Evolutionary conservation across 2,113 vertebrate species (phyloP), one percentile per base, ranked within the genome.

Genomic region (Aythya baeri): DNA sequence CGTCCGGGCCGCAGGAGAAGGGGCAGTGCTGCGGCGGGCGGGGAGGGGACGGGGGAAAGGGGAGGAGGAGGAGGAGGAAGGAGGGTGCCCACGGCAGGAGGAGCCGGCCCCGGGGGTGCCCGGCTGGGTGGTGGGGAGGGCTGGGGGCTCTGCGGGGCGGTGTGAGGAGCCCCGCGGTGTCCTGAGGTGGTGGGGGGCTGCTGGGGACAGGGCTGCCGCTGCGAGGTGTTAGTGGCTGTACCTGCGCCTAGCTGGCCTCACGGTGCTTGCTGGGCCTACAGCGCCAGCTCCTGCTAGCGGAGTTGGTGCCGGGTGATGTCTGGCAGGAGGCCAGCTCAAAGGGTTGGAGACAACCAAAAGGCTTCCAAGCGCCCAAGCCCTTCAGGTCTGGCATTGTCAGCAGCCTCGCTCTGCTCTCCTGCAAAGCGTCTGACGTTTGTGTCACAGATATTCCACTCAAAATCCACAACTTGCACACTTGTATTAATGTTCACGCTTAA

Each of bases 291-390:
- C 43, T 52, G 31, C 62, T 59, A 77, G 20, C 46, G 10, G 66
- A 68, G 41, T 12, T 23, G 41, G n/a, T n/a, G 31, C 21, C 5
- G 21, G 74, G 59, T 0, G 0, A 3, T 63, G 32, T 63, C 74
- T 59, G 38, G 70, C 61, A 72, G 27, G 5, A 57, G 26, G 23
- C n/a, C n/a, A 11, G 18, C 34, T 77, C 20, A 67, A 80, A 46
- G 12, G 29, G 50, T 74, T 62, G 67, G 88, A 67, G 15, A 31
- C 17, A 70, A 66, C 32, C 54, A 0, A 31, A 0, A 36, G 41
- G n/a, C 78, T 77, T 61, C 68, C 54, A 31, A 63, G 68, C 20
- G 27, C 29, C 9, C 3, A 8, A 72, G 36, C 41, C 49, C 32
- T 77, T 38, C n/a, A 75, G 31, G 38, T 74, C 36, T 32, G 36